Conservation (phyloP, 2,113 vertebrate species). For the Herpailurus yagouaroundi region DNA sequence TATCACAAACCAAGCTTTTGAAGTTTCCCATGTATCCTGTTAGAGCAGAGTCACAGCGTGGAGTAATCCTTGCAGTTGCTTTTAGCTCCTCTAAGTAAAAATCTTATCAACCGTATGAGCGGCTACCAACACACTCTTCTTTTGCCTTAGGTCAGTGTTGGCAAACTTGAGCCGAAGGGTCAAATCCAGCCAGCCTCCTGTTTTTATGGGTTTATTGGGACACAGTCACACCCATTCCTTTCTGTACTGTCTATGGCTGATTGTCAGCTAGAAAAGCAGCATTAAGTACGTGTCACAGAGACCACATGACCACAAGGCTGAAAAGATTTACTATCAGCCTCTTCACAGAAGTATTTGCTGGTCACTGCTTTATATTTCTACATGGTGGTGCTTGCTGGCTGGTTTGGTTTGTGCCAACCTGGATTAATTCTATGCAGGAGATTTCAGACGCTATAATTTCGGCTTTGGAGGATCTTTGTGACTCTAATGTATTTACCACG, state of each 20-base stretch:
- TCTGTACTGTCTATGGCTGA: too few relatives aligned
- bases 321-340: not conserved
- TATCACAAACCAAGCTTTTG: not conserved
- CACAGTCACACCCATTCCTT: not conserved
- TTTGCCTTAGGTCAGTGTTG: too few relatives aligned
- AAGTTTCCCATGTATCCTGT: not conserved
- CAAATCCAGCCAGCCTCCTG: not conserved
- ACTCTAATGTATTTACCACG: not conserved
- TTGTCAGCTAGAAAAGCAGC: accelerated
- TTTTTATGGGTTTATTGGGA: not conserved
- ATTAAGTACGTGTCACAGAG: accelerated
- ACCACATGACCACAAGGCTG: not conserved
- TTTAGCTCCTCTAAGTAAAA: not conserved
- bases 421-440: not conserved
- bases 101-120: accelerated
- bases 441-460: not conserved
- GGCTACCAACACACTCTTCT: not conserved
- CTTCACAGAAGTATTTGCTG: not conserved
- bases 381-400: accelerated
- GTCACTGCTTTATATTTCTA: not conserved
- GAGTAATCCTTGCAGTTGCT: not conserved
- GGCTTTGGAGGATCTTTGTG: not conserved
- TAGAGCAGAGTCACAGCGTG: not conserved
- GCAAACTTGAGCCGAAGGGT: not conserved
- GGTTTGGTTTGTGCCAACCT: not conserved